phyloP scores from a whole-genome alignment of 2,888 invertebrate genomes.

The Ypsolopha sequella region DNA sequence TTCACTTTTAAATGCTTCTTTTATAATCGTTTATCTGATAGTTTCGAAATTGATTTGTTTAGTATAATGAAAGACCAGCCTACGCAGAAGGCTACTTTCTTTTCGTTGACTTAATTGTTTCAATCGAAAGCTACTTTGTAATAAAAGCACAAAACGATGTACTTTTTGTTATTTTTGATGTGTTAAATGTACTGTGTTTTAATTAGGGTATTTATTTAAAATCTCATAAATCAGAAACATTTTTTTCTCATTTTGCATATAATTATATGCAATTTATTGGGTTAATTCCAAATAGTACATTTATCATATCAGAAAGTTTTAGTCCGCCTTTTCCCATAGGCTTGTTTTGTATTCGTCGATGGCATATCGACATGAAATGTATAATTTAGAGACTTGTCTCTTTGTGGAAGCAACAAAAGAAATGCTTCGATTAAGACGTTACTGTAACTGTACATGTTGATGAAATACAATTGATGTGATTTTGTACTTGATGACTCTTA shows the following conservation, averaged over 20 bases:
- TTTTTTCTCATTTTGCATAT: background rate
- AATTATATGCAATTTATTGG: background rate
- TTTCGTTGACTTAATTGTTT: constrained; percentile 26
- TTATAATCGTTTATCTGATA: constrained; percentile 37
- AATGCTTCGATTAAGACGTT: constrained; percentile 67
- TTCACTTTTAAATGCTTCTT: background rate
- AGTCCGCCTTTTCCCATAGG: constrained; percentile 64
- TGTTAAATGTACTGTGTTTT: constrained; percentile 39
- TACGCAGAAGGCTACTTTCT: constrained; percentile 21
- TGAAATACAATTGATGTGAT: constrained; percentile 72
- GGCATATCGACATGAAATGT: constrained; percentile 21
- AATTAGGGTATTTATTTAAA: background rate
- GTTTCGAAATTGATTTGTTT: constrained; percentile 61
- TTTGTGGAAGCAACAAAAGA: constrained; percentile 59
- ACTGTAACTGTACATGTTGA: constrained; percentile 58
- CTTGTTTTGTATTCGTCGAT: constrained; percentile 48
- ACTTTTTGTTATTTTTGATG: constrained; percentile 34
- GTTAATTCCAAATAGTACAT: constrained; percentile 16
- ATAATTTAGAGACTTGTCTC: constrained; percentile 50
- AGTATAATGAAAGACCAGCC: constrained; percentile 37
- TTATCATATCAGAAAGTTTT: constrained; percentile 40
- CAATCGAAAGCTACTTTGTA: constrained; percentile 39
- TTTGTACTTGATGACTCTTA: constrained; percentile 52
- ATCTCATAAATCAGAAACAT: background rate
- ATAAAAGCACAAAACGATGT: constrained; percentile 45